These are phyloP conservation scores for Phainopepla nitens DNA, from an alignment of 2,113 vertebrate genomes.

Conservation along the genomic window DNA sequence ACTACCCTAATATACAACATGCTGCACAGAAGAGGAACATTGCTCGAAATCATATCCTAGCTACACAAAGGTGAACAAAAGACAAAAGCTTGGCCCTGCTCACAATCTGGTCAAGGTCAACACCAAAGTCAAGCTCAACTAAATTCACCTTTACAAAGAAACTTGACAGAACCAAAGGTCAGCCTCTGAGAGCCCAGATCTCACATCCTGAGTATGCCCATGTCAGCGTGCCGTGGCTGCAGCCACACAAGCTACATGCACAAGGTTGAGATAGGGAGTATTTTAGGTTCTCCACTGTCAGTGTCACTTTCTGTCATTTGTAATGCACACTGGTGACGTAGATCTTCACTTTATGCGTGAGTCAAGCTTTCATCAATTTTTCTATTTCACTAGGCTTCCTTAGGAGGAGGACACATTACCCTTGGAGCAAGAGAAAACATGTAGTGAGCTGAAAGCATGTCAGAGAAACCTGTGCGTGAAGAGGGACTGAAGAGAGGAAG, in stretches of 20 bases:
- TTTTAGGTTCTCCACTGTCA: background rate
- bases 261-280: fast-evolving
- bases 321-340: fast-evolving
- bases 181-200: background rate
- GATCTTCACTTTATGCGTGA: background rate
- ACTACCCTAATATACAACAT: background rate
- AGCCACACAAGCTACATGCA: background rate
- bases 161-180: background rate
- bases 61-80: background rate
- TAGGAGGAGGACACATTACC: background rate
- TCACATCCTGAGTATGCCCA: fast-evolving
- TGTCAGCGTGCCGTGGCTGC: background rate
- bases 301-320: background rate
- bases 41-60: background rate
- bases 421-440: background rate
- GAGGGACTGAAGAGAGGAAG: background rate
- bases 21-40: background rate
- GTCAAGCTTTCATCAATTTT: background rate
- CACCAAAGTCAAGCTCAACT: background rate
- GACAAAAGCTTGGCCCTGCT: background rate
- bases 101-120: background rate
- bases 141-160: background rate
- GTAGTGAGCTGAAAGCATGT: background rate
- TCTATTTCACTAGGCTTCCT: background rate
- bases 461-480: background rate